phyloP scores from a whole-genome alignment of 2,113 vertebrate genomes.

The Candoia aspera region DNA sequence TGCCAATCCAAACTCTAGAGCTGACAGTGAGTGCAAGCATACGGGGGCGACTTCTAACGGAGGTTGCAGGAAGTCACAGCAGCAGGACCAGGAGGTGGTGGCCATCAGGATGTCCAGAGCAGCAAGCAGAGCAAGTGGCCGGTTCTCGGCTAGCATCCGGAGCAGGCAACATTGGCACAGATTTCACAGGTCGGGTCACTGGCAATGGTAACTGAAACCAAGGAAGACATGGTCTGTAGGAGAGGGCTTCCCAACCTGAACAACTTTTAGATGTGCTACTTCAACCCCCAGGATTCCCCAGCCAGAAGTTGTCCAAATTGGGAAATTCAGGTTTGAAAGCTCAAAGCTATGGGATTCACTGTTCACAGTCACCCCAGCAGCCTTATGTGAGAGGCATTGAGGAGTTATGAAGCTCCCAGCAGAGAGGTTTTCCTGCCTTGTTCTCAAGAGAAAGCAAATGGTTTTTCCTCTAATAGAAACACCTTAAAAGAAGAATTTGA shows the following conservation, averaged over 20 bases:
- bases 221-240: conserved; percentile 12
- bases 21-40: background rate
- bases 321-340: no score
- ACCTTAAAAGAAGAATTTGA: no score
- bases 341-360: no score
- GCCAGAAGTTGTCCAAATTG: background rate
- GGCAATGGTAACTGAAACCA: conserved; percentile 67
- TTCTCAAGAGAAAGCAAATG: no score
- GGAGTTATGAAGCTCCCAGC: background rate
- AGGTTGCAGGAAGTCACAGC: background rate
- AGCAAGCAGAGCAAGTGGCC: no score
- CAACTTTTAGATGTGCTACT: background rate
- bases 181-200: conserved; percentile 73
- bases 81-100: background rate
- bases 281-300: background rate
- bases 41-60: no score
- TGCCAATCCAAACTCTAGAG: background rate
- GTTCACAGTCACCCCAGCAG: background rate
- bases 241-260: background rate
- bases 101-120: no score
- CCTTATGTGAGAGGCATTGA: fast-evolving
- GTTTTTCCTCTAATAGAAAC: no score
- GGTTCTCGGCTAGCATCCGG: conserved; percentile 64
- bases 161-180: conserved; percentile 79
- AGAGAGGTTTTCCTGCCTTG: no score